phyloP scores from a whole-genome alignment of 1,140 invertebrate species.

The Batillaria attramentaria region DNA sequence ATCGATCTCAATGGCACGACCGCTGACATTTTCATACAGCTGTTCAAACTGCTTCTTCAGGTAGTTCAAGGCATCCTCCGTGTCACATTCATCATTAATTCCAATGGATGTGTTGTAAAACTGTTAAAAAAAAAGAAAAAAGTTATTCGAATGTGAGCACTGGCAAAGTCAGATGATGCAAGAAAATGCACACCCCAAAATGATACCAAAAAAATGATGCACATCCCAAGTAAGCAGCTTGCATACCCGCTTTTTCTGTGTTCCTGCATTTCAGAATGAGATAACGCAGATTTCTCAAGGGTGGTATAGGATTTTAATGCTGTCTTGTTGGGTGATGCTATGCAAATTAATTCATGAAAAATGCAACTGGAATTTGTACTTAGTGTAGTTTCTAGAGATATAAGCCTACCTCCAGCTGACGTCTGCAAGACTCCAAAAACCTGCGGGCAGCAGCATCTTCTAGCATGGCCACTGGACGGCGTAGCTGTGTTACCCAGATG shows the following conservation, averaged over 20 bases:
- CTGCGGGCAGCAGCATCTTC: constrained; percentile 34
- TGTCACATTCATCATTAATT: constrained; percentile 55
- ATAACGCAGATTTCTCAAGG: background rate
- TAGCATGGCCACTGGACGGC: constrained; percentile 33
- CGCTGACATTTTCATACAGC: constrained; percentile 22
- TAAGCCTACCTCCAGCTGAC: constrained; percentile 36
- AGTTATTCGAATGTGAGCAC: no score
- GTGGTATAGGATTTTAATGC: background rate
- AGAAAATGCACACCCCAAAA: no score
- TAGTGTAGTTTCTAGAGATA: background rate
- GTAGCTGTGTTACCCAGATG: constrained; percentile 44
- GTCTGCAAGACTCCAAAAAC: constrained; percentile 31
- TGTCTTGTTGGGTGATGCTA: background rate
- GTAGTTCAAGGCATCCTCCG: constrained; percentile 51
- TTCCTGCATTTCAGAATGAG: background rate
- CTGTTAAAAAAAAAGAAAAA: constrained; percentile 35
- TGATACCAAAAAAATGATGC: no score
- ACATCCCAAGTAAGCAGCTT: no score
- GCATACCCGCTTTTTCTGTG: no score
- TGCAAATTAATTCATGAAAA: background rate
- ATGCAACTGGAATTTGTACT: background rate
- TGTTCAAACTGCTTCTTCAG: constrained; percentile 36
- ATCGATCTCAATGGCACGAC: constrained; percentile 41
- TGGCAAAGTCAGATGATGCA: background rate
- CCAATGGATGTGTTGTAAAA: constrained; percentile 54